Evolutionary conservation across 2,888 invertebrate species (phyloP).

Genomic region (Oithona nana): DNA sequence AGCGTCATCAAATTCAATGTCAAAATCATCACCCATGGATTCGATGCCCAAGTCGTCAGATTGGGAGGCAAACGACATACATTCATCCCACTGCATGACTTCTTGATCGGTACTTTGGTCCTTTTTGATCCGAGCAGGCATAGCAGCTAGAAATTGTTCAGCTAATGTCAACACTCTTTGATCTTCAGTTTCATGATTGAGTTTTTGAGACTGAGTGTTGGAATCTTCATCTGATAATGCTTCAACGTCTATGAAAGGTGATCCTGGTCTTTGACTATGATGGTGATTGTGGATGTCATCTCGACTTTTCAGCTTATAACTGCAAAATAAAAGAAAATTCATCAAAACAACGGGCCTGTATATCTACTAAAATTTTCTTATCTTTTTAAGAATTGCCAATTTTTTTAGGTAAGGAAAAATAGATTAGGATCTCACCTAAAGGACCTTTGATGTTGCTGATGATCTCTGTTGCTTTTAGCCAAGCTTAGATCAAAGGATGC

Average conservation of each 20-base stretch:
- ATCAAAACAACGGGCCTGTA: too few species aligned
- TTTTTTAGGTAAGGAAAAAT: too few species aligned
- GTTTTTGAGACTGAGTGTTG: conserved; percentile 26
- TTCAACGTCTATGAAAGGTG: conserved; percentile 46
- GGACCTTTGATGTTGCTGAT: too few species aligned
- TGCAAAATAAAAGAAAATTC: too few species aligned
- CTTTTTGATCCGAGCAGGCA: conserved; percentile 83
- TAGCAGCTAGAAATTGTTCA: conserved; percentile 93
- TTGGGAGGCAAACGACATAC: neutral
- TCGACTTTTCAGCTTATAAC: too few species aligned
- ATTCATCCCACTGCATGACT: neutral
- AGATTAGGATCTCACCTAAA: too few species aligned
- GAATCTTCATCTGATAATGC: conserved; percentile 39
- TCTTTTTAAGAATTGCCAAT: too few species aligned
- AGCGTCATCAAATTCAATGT: neutral
- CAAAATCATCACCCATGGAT: conserved; percentile 7
- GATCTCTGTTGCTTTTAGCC: neutral
- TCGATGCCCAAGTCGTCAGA: conserved; percentile 11
- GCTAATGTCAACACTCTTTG: conserved; percentile 77
- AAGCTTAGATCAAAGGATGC: neutral
- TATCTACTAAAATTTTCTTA: too few species aligned
- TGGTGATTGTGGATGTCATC: too few species aligned
- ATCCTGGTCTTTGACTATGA: neutral
- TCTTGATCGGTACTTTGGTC: neutral
- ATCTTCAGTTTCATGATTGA: conserved; percentile 60